Evolutionary conservation across 2,797 vertebrate species (phyloP).

Genomic region (Aselliscus stoliczkanus): DNA sequence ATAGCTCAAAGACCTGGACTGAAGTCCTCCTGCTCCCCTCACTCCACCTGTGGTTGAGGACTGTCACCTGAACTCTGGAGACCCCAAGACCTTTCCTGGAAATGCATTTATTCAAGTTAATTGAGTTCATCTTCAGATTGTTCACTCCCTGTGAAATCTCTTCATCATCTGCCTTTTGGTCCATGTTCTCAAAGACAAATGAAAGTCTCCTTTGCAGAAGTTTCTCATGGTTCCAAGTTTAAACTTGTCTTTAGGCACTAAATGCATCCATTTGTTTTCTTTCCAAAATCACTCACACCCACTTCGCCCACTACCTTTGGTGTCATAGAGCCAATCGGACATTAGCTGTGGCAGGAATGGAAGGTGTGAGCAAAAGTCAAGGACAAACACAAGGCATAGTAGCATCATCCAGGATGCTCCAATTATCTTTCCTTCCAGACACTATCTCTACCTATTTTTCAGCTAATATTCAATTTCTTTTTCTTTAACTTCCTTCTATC

Average conservation of each 20-base stretch:
- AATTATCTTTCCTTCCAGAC: background rate
- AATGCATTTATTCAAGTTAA: background rate
- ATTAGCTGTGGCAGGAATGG: background rate
- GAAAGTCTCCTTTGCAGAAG: background rate
- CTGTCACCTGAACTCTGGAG: background rate
- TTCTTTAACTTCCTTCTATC: background rate
- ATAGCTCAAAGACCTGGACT: background rate
- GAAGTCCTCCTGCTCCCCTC: background rate
- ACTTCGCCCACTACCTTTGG: rapidly evolving
- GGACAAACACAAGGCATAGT: background rate
- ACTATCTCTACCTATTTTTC: background rate
- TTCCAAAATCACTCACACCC: background rate
- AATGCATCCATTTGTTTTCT: background rate
- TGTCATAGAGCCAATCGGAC: background rate
- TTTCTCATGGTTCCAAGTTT: background rate
- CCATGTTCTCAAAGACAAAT: background rate
- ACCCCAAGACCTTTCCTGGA: background rate
- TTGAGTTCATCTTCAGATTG: background rate
- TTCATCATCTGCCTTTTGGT: background rate
- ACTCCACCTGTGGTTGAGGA: background rate
- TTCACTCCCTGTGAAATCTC: background rate
- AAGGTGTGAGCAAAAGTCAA: background rate
- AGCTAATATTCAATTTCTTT: background rate
- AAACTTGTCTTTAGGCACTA: no score
- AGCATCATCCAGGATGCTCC: background rate